A percentile compares a stretch with the other conserved stretches of the same genome.
These are phyloP conservation scores for Nomia melanderi DNA, from an alignment of 1,140 invertebrate species.

Conservation along the genomic window DNA sequence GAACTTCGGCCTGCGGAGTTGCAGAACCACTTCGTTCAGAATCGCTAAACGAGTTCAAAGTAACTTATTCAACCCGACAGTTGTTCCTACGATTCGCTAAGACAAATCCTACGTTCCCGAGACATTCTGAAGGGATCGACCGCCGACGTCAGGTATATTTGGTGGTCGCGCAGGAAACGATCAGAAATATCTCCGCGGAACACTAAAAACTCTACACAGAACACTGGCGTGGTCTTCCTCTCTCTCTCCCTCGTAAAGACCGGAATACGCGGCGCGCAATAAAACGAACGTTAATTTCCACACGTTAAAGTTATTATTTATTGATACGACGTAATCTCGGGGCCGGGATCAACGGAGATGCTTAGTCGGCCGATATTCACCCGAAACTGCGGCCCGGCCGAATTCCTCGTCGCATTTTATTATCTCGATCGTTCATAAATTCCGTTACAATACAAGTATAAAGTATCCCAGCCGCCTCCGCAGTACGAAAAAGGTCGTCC, in stretches of 20 bases:
- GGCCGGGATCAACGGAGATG: conserved; percentile 53
- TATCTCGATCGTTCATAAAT: conserved; percentile 77
- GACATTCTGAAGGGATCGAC: too few species aligned
- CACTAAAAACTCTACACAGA: too few species aligned
- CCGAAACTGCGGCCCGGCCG: conserved; percentile 50
- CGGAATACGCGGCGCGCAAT: conserved; percentile 26
- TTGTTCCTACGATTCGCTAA: too few species aligned
- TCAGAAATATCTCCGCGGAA: too few species aligned
- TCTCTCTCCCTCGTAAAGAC: not conserved
- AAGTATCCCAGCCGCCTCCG: conserved; percentile 63
- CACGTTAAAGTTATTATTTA: conserved; percentile 68
- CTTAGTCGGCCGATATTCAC: conserved; percentile 65
- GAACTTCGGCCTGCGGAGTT: too few species aligned
- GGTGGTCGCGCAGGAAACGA: too few species aligned
- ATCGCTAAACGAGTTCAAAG: too few species aligned
- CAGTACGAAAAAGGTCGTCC: conserved; percentile 44
- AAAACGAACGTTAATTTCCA: conserved; percentile 45
- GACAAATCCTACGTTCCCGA: too few species aligned
- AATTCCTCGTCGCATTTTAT: conserved; percentile 71
- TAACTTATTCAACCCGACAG: too few species aligned
- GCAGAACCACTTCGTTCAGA: too few species aligned
- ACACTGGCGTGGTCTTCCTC: too few species aligned
- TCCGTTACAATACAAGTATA: conserved; percentile 70
- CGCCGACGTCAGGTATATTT: too few species aligned
- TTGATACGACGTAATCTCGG: conserved; percentile 68